phyloP scores from a whole-genome alignment of 2,113 vertebrate genomes.

The Bubalus kerabau region DNA sequence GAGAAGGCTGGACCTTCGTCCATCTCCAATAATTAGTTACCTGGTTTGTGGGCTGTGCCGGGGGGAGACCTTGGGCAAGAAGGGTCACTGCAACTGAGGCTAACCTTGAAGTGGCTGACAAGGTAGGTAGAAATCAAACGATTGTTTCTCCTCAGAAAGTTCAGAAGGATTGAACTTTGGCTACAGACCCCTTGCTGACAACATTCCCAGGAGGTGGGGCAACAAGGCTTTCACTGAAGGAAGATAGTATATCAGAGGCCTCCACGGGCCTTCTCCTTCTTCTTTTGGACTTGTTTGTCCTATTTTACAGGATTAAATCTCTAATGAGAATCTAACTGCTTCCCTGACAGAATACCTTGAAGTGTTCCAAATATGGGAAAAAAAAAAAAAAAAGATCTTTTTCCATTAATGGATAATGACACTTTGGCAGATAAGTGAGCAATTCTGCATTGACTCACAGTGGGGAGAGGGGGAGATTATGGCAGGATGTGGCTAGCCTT shows the following conservation, averaged over 20 bases:
- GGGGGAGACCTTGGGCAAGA: background rate
- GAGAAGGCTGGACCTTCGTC: background rate
- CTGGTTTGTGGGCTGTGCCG: background rate
- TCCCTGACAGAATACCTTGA: background rate
- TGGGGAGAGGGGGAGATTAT: background rate
- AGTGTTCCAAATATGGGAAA: background rate
- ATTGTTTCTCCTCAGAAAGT: background rate
- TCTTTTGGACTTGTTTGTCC: background rate
- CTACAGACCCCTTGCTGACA: background rate
- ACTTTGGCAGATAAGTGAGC: background rate
- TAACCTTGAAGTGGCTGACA: background rate
- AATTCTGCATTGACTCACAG: background rate
- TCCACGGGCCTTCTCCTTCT: background rate
- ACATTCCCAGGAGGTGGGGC: background rate
- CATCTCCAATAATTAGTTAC: background rate
- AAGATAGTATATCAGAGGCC: background rate
- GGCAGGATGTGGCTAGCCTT: background rate
- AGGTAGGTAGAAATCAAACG: background rate
- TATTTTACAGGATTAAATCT: background rate
- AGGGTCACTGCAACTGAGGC: background rate
- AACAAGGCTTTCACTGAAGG: background rate
- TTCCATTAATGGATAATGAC: background rate
- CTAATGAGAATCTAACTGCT: background rate
- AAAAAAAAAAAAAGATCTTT: background rate
- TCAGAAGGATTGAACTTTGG: background rate